Conservation (phyloP, 2,797 vertebrate species). For the Danio albolineatus region DNA sequence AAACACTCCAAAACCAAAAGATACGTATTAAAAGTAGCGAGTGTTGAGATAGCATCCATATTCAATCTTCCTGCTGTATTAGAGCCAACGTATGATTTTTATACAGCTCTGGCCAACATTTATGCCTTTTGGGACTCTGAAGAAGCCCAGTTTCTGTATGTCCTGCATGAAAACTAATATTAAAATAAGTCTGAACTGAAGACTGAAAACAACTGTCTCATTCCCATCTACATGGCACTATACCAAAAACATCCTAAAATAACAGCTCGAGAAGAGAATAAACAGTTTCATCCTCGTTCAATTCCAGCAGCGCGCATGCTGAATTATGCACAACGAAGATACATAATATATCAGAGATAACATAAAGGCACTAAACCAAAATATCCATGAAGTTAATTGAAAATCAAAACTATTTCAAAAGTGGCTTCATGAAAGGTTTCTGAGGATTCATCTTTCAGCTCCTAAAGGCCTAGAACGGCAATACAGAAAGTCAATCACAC, state of each 20-base stretch:
- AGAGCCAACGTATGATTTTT: constrained; percentile 14
- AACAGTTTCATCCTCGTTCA: constrained; percentile 42
- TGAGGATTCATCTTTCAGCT: background rate
- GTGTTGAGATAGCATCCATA: constrained; percentile 43
- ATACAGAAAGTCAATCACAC: constrained; percentile 13
- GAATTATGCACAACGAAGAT: constrained; percentile 22
- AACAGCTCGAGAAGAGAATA: constrained; percentile 15
- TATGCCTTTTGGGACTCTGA: constrained; percentile 20
- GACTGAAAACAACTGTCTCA: constrained; percentile 48
- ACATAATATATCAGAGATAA: constrained; percentile 41
- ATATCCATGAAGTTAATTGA: background rate
- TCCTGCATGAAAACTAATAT: constrained; percentile 67
- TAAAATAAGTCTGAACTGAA: constrained; percentile 56
- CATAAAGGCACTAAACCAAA: constrained; percentile 34
- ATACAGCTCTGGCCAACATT: constrained; percentile 25
- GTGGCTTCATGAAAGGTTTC: background rate
- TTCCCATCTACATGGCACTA: constrained; percentile 62
- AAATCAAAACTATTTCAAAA: background rate
- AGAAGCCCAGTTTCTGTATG: constrained; percentile 45
- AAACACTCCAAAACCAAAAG: background rate
- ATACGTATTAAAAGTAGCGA: constrained; percentile 18
- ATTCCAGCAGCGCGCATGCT: constrained; percentile 26
- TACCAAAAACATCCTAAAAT: constrained; percentile 44
- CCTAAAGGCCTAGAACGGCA: background rate
- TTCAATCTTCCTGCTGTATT: constrained; percentile 36